A percentile compares a stretch with the other conserved stretches of the same genome.
phyloP scores from a whole-genome alignment of 2,113 vertebrate species.

The Oryzias curvinotus region DNA sequence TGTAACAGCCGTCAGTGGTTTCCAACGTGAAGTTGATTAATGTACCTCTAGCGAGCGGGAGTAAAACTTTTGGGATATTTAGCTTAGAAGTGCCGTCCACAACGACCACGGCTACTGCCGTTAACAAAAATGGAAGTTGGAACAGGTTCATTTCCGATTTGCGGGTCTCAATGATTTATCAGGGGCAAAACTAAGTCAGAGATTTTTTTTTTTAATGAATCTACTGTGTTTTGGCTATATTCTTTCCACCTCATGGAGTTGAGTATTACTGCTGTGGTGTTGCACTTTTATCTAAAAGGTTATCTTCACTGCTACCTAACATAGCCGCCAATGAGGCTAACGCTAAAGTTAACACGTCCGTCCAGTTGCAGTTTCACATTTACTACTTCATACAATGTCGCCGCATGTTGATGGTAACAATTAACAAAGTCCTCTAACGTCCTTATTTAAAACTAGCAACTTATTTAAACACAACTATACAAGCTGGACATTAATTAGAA shows the following conservation, averaged over 20 bases:
- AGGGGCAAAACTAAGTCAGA: not conserved
- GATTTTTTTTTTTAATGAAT: slow-evolving; percentile 34
- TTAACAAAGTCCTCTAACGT: not conserved
- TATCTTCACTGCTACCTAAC: not conserved
- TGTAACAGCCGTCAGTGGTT: slow-evolving; percentile 92
- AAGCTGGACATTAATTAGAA: not conserved
- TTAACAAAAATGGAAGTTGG: slow-evolving; percentile 4
- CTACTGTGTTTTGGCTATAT: slow-evolving; percentile 17
- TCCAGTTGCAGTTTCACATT: slow-evolving; percentile 27
- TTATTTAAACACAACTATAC: not conserved
- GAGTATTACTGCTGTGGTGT: not conserved
- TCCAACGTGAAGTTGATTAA: slow-evolving; percentile 91
- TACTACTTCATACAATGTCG: slow-evolving; percentile 10
- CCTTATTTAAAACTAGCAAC: not conserved
- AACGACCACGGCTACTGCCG: slow-evolving; percentile 1
- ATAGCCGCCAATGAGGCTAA: slow-evolving; percentile 1
- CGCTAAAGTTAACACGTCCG: slow-evolving; percentile 7
- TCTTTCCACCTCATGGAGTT: slow-evolving; percentile 17
- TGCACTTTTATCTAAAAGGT: not conserved
- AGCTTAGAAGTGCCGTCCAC: slow-evolving; percentile 78
- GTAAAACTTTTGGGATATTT: slow-evolving; percentile 90
- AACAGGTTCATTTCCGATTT: slow-evolving; percentile 35
- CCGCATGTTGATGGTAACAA: slow-evolving; percentile 31
- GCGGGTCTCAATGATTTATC: not conserved
- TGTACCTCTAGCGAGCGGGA: slow-evolving; percentile 86